phyloP scores from a whole-genome alignment of 2,888 invertebrate genomes.

The Acrobasis consociella region DNA sequence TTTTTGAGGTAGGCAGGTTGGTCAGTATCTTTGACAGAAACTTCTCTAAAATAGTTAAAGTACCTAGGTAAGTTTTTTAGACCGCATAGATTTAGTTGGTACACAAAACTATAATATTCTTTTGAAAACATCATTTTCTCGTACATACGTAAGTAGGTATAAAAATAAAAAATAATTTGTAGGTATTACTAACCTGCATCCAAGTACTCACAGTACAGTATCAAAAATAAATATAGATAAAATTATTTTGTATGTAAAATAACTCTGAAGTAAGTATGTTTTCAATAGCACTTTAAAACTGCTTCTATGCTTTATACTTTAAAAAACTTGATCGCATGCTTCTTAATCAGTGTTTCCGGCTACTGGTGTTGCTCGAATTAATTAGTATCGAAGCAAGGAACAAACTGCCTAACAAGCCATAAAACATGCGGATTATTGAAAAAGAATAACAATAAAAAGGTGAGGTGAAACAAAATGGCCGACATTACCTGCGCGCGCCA shows the following conservation, averaged over 20 bases:
- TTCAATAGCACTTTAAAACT: background rate
- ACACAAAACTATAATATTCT: too few species aligned
- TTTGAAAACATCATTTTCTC: too few species aligned
- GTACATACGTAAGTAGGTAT: too few species aligned
- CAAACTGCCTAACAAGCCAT: slow-evolving; percentile 73
- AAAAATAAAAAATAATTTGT: too few species aligned
- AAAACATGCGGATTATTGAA: slow-evolving; percentile 78
- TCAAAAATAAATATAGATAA: background rate
- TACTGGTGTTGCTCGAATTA: slow-evolving; percentile 63
- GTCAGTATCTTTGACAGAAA: too few species aligned
- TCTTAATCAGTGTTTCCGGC: slow-evolving; percentile 55
- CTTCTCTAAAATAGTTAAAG: too few species aligned
- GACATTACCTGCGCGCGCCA: slow-evolving; percentile 71
- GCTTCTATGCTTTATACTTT: background rate
- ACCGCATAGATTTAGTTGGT: too few species aligned
- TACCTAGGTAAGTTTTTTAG: too few species aligned
- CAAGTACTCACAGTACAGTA: too few species aligned
- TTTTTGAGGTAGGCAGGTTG: too few species aligned
- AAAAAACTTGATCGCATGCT: slow-evolving; percentile 25
- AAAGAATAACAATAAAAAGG: slow-evolving; percentile 67
- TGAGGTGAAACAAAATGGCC: slow-evolving; percentile 65
- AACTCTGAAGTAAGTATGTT: background rate
- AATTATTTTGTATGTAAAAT: background rate
- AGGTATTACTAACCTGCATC: too few species aligned
- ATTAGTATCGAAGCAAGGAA: slow-evolving; percentile 65